Base-by-base conservation (phyloP, 1,140 invertebrate species). In the Limonius californicus region DNA sequence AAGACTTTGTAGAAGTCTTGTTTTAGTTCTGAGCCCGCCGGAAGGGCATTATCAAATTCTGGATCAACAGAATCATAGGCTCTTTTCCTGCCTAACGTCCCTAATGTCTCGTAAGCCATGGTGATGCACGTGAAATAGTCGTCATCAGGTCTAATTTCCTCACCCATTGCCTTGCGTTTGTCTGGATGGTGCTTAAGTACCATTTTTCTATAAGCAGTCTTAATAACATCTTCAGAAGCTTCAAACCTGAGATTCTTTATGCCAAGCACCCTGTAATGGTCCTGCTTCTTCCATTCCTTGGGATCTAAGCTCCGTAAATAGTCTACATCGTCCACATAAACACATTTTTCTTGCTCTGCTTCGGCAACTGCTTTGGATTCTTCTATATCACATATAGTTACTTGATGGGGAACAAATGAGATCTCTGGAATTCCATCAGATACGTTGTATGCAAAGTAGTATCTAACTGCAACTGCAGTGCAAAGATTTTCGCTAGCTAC, bases 121-220 rank as follows among this genome's bases (percentile, higher is more conserved):
- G 96, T 98, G 71, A 99, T 99, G 76, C 96, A 98, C 0, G 95
- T 95, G 76, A 98, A 99, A 79, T 99, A 98, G 80, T 98, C 96
- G 72, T 95, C 90, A 67, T 95, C 92, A 1, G 85, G 81, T 63
- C 87, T 83, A 9, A 95, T 84, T 68, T 91, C 87, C 77, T 95
- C 92, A 42, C 94, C 90, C 77, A 86, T 81, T 55, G 88, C 90
- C 82, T 94, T 90, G 60, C 96, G 84, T 77, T 99, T 99, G 77
- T 99, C 97, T 0, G 97, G 97, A 82, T 99, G 97, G 78, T 99
- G 97, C 71, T 89, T 89, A 20, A 99, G 80, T 21, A 99, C 96
- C 80, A 94, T 95, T 71, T 81, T 89, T 79, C 89, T 85, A 87
- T 94, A 97, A 27, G 95, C 94, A 74, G 87, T 88, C 77, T 95